Conservation (phyloP, 2,113 vertebrate species). For the Colius striatus region DNA sequence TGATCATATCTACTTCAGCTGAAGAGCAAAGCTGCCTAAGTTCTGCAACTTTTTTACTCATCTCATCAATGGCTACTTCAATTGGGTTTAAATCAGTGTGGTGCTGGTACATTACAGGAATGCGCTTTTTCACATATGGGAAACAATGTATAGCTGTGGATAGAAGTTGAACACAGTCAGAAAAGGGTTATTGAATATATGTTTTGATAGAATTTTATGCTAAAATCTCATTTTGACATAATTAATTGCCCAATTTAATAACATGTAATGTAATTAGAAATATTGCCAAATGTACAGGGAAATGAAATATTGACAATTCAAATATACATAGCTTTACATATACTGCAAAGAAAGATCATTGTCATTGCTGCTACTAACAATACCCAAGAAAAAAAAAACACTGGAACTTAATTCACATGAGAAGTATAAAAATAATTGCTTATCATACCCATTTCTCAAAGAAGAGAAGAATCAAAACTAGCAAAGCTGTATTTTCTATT, state of each 20-base stretch:
- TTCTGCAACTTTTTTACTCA: slow-evolving; percentile 96
- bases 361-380: background rate
- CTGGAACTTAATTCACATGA: background rate
- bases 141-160: slow-evolving; percentile 92
- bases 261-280: background rate
- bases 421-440: background rate
- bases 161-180: background rate
- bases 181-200: background rate
- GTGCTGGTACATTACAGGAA: slow-evolving; percentile 98
- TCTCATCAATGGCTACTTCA: slow-evolving; percentile 97
- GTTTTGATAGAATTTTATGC: background rate
- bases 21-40: slow-evolving; percentile 92
- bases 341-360: background rate
- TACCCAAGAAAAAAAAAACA: background rate
- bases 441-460: background rate
- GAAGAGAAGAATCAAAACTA: background rate
- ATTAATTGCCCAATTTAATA: background rate
- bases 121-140: slow-evolving; percentile 96
- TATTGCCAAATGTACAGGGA: background rate
- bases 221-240: background rate
- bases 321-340: background rate
- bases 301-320: background rate
- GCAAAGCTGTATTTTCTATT: background rate
- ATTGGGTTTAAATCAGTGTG: slow-evolving; percentile 97
- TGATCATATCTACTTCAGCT: slow-evolving; percentile 97